Base-by-base conservation (phyloP, 2,113 vertebrate genomes). In the Grammomys surdaster region DNA sequence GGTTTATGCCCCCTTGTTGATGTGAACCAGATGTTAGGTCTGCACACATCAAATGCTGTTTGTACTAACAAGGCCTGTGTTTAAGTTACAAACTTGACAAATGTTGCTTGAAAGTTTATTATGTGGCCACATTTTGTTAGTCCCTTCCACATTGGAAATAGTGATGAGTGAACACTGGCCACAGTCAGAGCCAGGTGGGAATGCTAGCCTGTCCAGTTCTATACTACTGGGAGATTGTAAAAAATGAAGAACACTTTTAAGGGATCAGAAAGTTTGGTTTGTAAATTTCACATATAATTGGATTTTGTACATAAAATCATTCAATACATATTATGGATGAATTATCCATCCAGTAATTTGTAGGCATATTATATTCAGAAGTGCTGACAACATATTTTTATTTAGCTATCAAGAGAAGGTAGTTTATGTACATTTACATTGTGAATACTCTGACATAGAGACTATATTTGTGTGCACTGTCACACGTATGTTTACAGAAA, bases 351-450 rank as follows among this genome's bases (percentile, higher is more conserved):
- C 26, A 10, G 46, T 91, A 54, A 84, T 65, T 81, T 88, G 69
- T 69, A 86, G 54, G 70, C 22, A 90, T 81, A 69, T 81, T 96
- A 85, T 92, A 31, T 85, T 93, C 17, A 87, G 73, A 96, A 94
- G 58, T 63, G 56, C 86, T 86, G 78, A 19, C 46, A 88, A 65
- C 6, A 81, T 36, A 28, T 70, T 89, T 96, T 86, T 80, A 36
- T 40, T 95, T 96, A 81, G 24, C 70, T 75, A 31, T 85, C 80
- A 85, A 58, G 16, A 58, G 93, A 96, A 93, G 70, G 70, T 67
- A 75, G 16, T 54, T 92, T 89, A 63, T 82, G 91, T 86, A 92
- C 60, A 70, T 87, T 31, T 1, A 63, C 58, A 78, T 11, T 73
- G 82, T 88, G 72, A 94, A 77, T 90, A 80, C 84, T 13, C 36